Evolutionary conservation across 2,888 invertebrate genomes (phyloP).

Genomic region (Ichneumon xanthorius): DNA sequence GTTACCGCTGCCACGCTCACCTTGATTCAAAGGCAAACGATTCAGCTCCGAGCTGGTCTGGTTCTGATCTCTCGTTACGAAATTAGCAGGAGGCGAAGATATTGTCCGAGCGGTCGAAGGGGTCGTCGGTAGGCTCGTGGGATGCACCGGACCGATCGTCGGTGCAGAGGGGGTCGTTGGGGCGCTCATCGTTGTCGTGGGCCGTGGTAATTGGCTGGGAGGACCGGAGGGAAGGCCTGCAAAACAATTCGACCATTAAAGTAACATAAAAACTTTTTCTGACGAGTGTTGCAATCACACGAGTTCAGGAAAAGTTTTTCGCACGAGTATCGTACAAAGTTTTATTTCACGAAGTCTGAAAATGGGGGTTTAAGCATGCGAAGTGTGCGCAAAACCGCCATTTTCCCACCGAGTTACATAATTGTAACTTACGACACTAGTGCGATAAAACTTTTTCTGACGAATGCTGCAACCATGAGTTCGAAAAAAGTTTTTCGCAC

Average conservation of each 20-base stretch:
- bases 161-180: constrained; percentile 81
- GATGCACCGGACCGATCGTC: constrained; percentile 70
- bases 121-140: constrained; percentile 79
- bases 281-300: no score
- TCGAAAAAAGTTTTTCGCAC: no score
- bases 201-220: constrained; percentile 78
- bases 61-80: constrained; percentile 67
- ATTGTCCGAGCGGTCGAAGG: constrained; percentile 73
- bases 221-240: constrained; percentile 80
- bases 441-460: no score
- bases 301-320: no score
- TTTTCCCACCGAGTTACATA: no score
- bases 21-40: constrained; percentile 77
- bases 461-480: no score
- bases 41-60: constrained; percentile 67
- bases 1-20: constrained; percentile 60
- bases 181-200: constrained; percentile 82
- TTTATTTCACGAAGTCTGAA: no score
- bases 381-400: no score
- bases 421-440: no score
- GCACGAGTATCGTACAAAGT: no score
- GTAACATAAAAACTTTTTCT: background rate
- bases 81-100: constrained; percentile 70
- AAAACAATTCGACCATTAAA: background rate
- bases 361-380: no score